A percentile compares a stretch with the other conserved stretches of the same genome.
phyloP scores from a whole-genome alignment of 2,888 invertebrate genomes.

The Nemotelus pantherinus region DNA sequence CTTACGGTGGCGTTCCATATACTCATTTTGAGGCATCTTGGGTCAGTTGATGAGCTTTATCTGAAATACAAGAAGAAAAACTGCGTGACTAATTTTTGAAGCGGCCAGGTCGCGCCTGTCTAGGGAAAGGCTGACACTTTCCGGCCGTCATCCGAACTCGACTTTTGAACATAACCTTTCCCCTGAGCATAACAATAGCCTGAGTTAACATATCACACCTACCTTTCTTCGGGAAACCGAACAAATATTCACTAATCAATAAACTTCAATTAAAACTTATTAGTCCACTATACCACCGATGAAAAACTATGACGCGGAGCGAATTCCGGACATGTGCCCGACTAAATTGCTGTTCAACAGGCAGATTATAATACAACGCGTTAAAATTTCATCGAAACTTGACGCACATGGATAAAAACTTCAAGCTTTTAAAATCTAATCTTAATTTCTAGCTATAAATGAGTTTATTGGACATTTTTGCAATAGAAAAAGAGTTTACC shows the following conservation, averaged over 20 bases:
- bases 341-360: too few relatives aligned
- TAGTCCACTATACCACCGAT: background rate
- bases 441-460: background rate
- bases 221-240: background rate
- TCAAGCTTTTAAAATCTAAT: background rate
- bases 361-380: too few relatives aligned
- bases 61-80: conserved; percentile 22
- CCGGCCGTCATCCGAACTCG: background rate
- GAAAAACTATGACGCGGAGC: background rate
- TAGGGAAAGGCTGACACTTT: conserved; percentile 4
- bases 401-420: background rate
- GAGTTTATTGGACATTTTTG: conserved; percentile 2
- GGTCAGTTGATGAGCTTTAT: conserved; percentile 11
- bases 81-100: conserved; percentile 23
- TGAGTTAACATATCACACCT: conserved; percentile 9
- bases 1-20: conserved; percentile 97
- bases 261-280: background rate
- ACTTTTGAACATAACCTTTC: background rate
- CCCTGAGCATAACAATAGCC: conserved; percentile 31
- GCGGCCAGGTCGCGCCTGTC: conserved; percentile 28
- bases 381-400: background rate
- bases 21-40: conserved; percentile 98
- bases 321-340: background rate
- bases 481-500: conserved; percentile 14
- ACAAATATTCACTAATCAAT: background rate